These are phyloP conservation scores for Hoplodrina ambigua DNA, from an alignment of 2,888 invertebrate species.

Conservation along the genomic window DNA sequence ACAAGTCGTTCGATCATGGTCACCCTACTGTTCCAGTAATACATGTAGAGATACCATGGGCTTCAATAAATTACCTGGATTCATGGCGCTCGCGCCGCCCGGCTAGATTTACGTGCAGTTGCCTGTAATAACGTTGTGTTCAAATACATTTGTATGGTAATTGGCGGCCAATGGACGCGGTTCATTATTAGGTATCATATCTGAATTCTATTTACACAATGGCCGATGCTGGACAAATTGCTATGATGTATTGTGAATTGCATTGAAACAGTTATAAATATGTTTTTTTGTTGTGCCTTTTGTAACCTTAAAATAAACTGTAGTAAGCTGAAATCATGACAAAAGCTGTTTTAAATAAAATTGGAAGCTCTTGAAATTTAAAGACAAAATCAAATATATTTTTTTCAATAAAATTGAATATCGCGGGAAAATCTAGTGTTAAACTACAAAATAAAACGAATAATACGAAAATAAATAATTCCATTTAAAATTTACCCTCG, in stretches of 20 bases:
- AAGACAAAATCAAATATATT: too few relatives aligned
- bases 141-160: slow-evolving; percentile 52
- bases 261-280: too few relatives aligned
- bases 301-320: too few relatives aligned
- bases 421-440: too few relatives aligned
- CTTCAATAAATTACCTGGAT: slow-evolving; percentile 59
- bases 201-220: background rate
- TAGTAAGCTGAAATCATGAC: too few relatives aligned
- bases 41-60: slow-evolving; percentile 43
- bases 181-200: background rate
- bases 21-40: slow-evolving; percentile 25
- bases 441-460: too few relatives aligned
- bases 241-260: background rate
- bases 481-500: too few relatives aligned
- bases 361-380: too few relatives aligned
- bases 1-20: slow-evolving; percentile 4
- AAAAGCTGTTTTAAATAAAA: too few relatives aligned
- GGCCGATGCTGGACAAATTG: background rate
- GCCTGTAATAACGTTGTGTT: slow-evolving; percentile 29
- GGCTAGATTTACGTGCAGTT: slow-evolving; percentile 50
- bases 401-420: too few relatives aligned
- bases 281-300: background rate
- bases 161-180: slow-evolving; percentile 13
- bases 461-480: too few relatives aligned
- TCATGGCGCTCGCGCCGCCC: slow-evolving; percentile 30